phyloP scores from a whole-genome alignment of 2,888 invertebrate genomes.

The Saturnia japonica region DNA sequence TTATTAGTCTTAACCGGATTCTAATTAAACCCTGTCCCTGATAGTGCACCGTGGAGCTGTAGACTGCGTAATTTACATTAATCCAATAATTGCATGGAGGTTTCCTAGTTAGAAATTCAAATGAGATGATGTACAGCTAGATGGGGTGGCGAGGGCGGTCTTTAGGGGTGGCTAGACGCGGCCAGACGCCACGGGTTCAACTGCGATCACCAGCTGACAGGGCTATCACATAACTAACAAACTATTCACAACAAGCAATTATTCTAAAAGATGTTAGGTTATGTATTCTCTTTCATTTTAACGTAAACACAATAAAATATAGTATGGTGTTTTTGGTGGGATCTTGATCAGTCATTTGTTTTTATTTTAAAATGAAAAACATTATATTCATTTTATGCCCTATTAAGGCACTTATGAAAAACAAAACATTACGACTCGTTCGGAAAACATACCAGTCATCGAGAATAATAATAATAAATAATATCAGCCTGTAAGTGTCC shows the following conservation, averaged over 20 bases:
- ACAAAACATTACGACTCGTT: too few species aligned
- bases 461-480: too few species aligned
- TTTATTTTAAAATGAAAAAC: too few species aligned
- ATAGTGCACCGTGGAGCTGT: constrained; percentile 82
- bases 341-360: too few species aligned
- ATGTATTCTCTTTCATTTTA: not conserved
- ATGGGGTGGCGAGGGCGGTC: constrained; percentile 61
- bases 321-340: too few species aligned
- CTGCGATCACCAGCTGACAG: constrained; percentile 19
- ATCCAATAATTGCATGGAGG: constrained; percentile 96
- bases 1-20: constrained; percentile 79
- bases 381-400: too few species aligned
- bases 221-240: not conserved
- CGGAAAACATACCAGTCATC: too few species aligned
- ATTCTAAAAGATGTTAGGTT: not conserved
- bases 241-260: not conserved
- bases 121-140: constrained; percentile 89
- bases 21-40: constrained; percentile 80
- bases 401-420: too few species aligned
- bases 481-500: too few species aligned
- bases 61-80: constrained; percentile 95
- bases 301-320: too few species aligned
- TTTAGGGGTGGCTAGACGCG: constrained; percentile 62
- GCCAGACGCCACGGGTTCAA: constrained; percentile 54
- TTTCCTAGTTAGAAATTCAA: constrained; percentile 96